Base-by-base conservation (phyloP, 2,113 vertebrate genomes). In the Dasypus novemcinctus region DNA sequence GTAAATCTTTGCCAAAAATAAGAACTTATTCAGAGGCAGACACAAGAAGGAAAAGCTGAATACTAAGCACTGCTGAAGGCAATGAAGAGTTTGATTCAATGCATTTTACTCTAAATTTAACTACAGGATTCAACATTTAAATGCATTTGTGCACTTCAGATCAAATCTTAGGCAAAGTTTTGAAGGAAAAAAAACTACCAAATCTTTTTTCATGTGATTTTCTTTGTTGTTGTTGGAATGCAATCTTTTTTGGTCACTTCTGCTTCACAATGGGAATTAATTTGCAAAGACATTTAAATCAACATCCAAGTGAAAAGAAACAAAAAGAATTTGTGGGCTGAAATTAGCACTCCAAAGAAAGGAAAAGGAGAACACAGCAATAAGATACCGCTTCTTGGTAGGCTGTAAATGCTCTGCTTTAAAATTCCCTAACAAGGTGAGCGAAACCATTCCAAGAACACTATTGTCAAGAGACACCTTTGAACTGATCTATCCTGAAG, bases 401-500 rank as follows among this genome's bases (percentile, higher is more conserved):
- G 80, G 41, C 93, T 93, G 83, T 93, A 97, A 98, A 96, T 91
- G 95, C 59, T 97, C 95, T 97, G 88, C 96, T 98, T 97, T 98
- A 96, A 98, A 98, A 98, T 98, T 98, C 97, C 97, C 97, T 98
- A 98, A 98, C 98, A 98, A 98, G 98, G 98, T 98, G 98, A 98
- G 97, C 3, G 95, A 98, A 98, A 96, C 97, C 98, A 95, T 98
- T 98, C 96, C 96, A 96, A 98, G 98, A 98, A 97, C 96, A 97
- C 89, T 97, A 98, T 98, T 98, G 97, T 96, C 98, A 98, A 96
- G 98, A 98, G 98, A 98, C 97, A 98, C 97, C 98, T 98, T 98
- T 98, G 98, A 98, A 98, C 98, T 98, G 96, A 98, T 98, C 95
- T 98, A 98, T 98, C 98, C 98, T 98, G 97, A 98, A 98, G 98